Base-by-base conservation (phyloP, 2,113 vertebrate genomes). In the Aptenodytes patagonicus region DNA sequence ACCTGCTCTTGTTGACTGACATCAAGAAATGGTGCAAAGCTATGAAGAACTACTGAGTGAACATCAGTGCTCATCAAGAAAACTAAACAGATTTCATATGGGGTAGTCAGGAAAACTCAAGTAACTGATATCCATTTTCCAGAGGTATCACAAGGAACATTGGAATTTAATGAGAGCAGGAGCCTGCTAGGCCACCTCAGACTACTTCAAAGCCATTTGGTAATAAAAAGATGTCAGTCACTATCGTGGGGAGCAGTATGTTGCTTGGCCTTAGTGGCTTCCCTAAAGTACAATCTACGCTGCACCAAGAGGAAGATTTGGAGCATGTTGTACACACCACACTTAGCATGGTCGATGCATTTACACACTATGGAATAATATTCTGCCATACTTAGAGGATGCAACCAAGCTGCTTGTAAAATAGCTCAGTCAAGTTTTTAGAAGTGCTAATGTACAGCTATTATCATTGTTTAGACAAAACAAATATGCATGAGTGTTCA, bases 181-280 rank as follows among this genome's bases (percentile, higher is more conserved):
- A 86, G 36, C 31, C 57, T 82, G 26, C 61, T 28, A 44, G 44
- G 76, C 40, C 44, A 76, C 31, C 77, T 84, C 76, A 40, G 51
- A 71, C 11, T 57, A 65, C 71, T 36, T 79, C 60, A 76, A 93
- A 77, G 44, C 22, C 65, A 31, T 61, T 73, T 62, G 26, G 32
- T 34, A 90, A 75, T 60, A 34, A 87, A 77, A 71, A 54, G 42
- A 57, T 47, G 38, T 9, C 55, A 28, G 20, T n/a, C 8, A 47
- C 52, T 46, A 10, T 17, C 42, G n/a, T 0, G 0, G 16, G 13
- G 20, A 85, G 13, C 28, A 62, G 49, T 7, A 34, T 1, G 4
- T 18, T 52, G 28, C 58, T 62, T 29, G 28, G 24, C 51, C 10
- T 38, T 76, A 36, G 66, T 22, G 51, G 49, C 32, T 70, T 77